These are phyloP conservation scores for Corynorhinus townsendii DNA, from an alignment of 2,113 vertebrate species.

Conservation along the genomic window DNA sequence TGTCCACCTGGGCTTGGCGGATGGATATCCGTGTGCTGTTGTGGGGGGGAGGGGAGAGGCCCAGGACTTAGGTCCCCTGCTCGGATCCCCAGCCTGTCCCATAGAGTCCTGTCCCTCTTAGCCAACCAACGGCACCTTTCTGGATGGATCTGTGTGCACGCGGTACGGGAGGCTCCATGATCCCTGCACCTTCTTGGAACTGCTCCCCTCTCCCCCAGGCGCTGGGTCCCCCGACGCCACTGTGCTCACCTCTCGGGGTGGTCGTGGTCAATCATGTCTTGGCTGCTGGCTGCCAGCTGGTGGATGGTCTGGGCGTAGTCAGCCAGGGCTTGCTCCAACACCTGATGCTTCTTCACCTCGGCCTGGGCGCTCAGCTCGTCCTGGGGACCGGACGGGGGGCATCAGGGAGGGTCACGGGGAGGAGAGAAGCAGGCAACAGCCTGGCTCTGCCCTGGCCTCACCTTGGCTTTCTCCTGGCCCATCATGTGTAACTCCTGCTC, in stretches of 20 bases:
- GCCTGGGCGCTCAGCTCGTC: constrained; percentile 93
- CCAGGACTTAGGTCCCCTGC: not conserved
- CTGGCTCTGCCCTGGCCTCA: constrained; percentile 40
- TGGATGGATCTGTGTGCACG: not conserved
- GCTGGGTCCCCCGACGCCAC: not conserved
- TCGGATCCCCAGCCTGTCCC: not conserved
- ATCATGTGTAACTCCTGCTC: constrained; percentile 97
- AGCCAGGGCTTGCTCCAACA: constrained; percentile 90
- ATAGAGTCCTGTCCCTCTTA: not conserved
- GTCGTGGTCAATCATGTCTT: constrained; percentile 88
- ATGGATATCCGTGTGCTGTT: constrained; percentile 86
- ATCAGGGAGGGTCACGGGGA: not conserved
- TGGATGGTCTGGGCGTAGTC: constrained; percentile 92
- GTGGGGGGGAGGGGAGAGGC: not conserved
- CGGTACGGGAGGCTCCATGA: not conserved
- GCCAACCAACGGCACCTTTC: not conserved
- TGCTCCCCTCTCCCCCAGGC: not conserved
- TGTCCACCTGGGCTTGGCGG: constrained; percentile 93
- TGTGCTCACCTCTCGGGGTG: constrained; percentile 91
- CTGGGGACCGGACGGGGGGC: constrained; percentile 64
- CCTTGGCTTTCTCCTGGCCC: constrained; percentile 96
- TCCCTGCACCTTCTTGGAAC: not conserved
- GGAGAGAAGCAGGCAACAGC: not conserved
- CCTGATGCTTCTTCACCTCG: constrained; percentile 93
- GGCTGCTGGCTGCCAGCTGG: constrained; percentile 90